Evolutionary conservation across 2,113 vertebrate genomes (phyloP).

Genomic region (Pachyramphus minor): DNA sequence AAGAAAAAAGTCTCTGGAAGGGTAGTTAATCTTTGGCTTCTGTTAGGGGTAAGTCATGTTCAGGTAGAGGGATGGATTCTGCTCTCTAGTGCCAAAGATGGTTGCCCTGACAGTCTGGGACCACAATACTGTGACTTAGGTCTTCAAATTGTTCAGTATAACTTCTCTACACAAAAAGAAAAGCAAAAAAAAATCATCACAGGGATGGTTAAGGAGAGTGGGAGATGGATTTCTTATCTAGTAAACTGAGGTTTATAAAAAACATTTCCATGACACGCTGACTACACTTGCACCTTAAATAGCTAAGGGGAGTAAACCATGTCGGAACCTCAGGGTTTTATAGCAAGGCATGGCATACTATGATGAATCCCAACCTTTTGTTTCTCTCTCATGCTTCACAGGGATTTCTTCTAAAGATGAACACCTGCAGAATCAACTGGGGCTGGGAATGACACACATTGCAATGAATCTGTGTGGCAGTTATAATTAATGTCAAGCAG

Average conservation of each 20-base stretch:
- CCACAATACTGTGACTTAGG: background rate
- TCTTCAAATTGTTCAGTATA: background rate
- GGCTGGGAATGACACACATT: rapidly evolving
- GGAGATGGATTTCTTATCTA: background rate
- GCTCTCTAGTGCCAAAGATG: background rate
- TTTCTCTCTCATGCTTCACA: background rate
- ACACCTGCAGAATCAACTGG: background rate
- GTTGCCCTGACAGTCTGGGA: background rate
- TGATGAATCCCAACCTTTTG: background rate
- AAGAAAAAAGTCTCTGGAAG: background rate
- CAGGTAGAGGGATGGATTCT: background rate
- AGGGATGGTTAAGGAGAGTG: background rate
- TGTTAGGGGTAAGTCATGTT: background rate
- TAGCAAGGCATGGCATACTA: background rate
- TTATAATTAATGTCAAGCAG: background rate
- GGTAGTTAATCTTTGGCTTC: background rate
- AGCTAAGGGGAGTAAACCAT: background rate
- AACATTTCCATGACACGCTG: background rate
- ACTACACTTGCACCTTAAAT: background rate
- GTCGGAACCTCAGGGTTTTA: background rate
- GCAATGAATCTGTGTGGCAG: background rate
- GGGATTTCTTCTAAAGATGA: background rate
- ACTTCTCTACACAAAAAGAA: background rate
- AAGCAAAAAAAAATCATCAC: background rate
- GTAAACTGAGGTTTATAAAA: background rate